phyloP scores from a whole-genome alignment of 1,140 invertebrate genomes.

The Diorhabda carinulata region DNA sequence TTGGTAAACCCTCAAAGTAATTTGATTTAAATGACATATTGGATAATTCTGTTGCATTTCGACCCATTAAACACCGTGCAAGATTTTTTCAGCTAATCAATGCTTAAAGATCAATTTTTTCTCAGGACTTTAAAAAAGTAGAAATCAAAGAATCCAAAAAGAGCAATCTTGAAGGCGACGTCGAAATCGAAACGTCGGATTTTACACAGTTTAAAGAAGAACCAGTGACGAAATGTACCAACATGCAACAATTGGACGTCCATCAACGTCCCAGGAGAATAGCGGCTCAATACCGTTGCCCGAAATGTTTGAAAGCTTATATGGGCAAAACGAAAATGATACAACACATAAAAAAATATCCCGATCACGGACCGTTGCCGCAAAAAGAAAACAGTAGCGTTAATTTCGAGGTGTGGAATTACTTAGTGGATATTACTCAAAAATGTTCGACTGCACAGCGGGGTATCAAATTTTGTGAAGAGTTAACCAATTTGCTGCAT shows the following conservation, averaged over 20 bases:
- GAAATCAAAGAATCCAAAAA: conserved; percentile 27
- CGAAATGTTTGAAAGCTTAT: conserved; percentile 58
- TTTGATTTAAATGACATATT: too few species aligned
- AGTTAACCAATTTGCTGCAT: conserved; percentile 39
- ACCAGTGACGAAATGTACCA: conserved; percentile 20
- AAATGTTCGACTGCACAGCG: conserved; percentile 34
- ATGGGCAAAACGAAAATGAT: conserved; percentile 54
- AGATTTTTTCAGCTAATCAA: too few species aligned
- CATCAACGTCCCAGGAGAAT: conserved; percentile 51
- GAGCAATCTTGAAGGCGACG: conserved; percentile 11
- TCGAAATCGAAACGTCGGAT: conserved; percentile 34
- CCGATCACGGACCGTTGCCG: conserved; percentile 54
- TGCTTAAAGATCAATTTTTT: conserved; percentile 10
- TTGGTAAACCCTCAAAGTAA: too few species aligned
- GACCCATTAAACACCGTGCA: too few species aligned
- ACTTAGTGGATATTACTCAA: conserved; percentile 38
- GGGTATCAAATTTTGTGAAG: conserved; percentile 42
- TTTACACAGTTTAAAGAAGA: conserved; percentile 33
- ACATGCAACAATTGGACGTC: conserved; percentile 13
- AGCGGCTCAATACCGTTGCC: conserved; percentile 54
- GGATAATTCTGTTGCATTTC: too few species aligned
- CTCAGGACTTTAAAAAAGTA: conserved; percentile 41
- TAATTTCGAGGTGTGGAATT: conserved; percentile 42
- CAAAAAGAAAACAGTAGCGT: conserved; percentile 25
- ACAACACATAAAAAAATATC: conserved; percentile 61